Base-by-base conservation (phyloP, 2,888 invertebrate species). In the Aporophyla lueneburgensis region DNA sequence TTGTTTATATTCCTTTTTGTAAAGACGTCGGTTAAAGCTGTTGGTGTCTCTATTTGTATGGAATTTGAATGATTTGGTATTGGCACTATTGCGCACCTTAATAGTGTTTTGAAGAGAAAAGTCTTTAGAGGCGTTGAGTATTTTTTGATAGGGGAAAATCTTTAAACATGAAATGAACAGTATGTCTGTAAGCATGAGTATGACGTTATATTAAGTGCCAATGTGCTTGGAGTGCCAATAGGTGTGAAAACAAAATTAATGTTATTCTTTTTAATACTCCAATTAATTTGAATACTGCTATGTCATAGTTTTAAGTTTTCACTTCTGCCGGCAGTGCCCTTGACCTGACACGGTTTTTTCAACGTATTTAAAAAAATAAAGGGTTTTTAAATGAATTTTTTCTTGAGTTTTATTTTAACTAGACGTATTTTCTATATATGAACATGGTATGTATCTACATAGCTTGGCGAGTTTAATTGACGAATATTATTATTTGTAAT, bases 1-100 rank as follows among this genome's bases (percentile, higher is more conserved):
- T 49, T 73, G 1, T 76, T 27, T 53, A 14, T 71, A 49, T 68
- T 58, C 56, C 19, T 63, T 72, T 76, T 58, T 82, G n/a, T 66
- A 75, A 33, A 12, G 59, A 67, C 24, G 63, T 4, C 56, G 49
- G 59, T 49, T 61, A 7, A 66, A 66, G 56, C 16, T 9, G 46
- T 49, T 61, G 5, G 46, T 0, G 21, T 58, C 63, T 53, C 9
- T 58, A 54, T 56, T 58, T 58, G n/a, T 33, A 10, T 19, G 27
- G 43, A 27, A 19, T 5, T 24, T 2, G 10, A 43, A 53, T 10
- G 43, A 46, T 74, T 76, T 49, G 21, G 14, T 43, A 5, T 49
- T 40, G n/a, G 7, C 1, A 19, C 0, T 51, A 19, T 40, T 53
- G 53, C 1, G 9, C 2, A 10, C 5, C n/a, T 1, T 68, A n/a